These are phyloP conservation scores for Vesta saturnalis DNA, from an alignment of 2,888 invertebrate species.

Conservation along the genomic window DNA sequence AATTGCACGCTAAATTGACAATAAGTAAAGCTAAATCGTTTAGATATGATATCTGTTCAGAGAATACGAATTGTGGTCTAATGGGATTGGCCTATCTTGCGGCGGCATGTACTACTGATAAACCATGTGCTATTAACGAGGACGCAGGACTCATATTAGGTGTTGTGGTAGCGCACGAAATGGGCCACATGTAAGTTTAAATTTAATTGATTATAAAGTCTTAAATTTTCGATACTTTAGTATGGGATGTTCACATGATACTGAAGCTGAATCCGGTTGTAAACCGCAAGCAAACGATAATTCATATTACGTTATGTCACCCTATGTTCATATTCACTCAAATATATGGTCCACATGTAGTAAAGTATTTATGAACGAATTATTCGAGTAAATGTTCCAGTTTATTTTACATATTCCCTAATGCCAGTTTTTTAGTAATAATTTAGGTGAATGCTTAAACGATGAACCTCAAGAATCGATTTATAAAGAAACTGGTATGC, in stretches of 20 bases:
- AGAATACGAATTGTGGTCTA: constrained; percentile 65
- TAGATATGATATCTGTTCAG: constrained; percentile 67
- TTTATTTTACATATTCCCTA: neutral
- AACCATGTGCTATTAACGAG: constrained; percentile 74
- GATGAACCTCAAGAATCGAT: constrained; percentile 69
- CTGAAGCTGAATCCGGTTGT: constrained; percentile 59
- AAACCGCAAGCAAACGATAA: constrained; percentile 62
- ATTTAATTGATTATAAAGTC: constrained; percentile 30
- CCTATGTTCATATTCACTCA: constrained; percentile 65
- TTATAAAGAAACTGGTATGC: constrained; percentile 67
- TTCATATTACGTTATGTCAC: constrained; percentile 69
- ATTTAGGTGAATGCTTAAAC: constrained; percentile 72
- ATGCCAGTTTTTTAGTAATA: constrained; percentile 61
- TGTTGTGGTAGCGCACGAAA: constrained; percentile 73
- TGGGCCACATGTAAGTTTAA: constrained; percentile 73
- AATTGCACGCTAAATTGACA: neutral
- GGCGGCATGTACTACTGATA: constrained; percentile 70
- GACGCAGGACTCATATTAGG: constrained; percentile 73
- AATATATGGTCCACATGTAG: constrained; percentile 70
- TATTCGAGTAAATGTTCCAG: constrained; percentile 65
- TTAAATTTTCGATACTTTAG: constrained; percentile 46
- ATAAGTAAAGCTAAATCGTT: constrained; percentile 16
- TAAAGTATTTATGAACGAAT: constrained; percentile 65
- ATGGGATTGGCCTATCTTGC: constrained; percentile 75
- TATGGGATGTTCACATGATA: constrained; percentile 63